Percentiles rank a stretch among this genome's conserved stretches.
Conservation (phyloP, 2,797 vertebrate genomes). For the Gambusia yucatana region DNA sequence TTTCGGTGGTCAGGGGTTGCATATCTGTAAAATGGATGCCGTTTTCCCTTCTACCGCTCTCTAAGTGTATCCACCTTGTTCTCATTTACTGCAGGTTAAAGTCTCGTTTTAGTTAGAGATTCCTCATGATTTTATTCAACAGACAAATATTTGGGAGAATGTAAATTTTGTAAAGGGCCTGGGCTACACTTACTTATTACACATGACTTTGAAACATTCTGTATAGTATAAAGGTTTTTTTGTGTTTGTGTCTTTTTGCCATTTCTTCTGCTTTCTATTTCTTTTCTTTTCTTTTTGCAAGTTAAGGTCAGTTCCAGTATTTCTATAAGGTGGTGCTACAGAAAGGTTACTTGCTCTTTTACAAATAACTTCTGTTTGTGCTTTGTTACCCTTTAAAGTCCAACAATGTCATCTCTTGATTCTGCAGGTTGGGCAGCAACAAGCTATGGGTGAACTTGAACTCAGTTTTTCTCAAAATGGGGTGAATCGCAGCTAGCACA, state of each 20-base stretch:
- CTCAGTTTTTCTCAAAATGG: not conserved
- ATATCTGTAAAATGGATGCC: slow-evolving; percentile 65
- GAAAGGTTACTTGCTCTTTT: not conserved
- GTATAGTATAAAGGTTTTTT: not conserved
- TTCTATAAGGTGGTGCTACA: not conserved
- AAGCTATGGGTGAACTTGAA: not conserved
- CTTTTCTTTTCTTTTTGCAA: not conserved
- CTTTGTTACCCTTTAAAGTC: not conserved
- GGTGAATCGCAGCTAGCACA: not conserved
- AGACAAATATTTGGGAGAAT: not conserved
- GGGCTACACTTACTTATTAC: not conserved
- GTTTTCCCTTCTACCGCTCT: slow-evolving; percentile 8
- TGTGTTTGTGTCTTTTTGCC: not conserved
- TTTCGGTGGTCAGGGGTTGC: slow-evolving; percentile 67
- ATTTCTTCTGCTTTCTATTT: not conserved
- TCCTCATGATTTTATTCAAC: not conserved
- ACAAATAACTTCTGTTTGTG: not conserved
- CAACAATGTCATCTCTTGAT: not conserved
- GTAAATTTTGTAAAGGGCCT: not conserved
- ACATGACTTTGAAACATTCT: not conserved
- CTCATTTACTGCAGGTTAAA: slow-evolving; percentile 3
- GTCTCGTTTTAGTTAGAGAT: not conserved
- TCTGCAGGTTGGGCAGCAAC: not conserved
- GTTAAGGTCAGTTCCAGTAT: not conserved
- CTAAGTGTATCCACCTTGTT: slow-evolving; percentile 22